Evolutionary conservation across 2,113 vertebrate species (phyloP).

Genomic region (Psettodes erumei): DNA sequence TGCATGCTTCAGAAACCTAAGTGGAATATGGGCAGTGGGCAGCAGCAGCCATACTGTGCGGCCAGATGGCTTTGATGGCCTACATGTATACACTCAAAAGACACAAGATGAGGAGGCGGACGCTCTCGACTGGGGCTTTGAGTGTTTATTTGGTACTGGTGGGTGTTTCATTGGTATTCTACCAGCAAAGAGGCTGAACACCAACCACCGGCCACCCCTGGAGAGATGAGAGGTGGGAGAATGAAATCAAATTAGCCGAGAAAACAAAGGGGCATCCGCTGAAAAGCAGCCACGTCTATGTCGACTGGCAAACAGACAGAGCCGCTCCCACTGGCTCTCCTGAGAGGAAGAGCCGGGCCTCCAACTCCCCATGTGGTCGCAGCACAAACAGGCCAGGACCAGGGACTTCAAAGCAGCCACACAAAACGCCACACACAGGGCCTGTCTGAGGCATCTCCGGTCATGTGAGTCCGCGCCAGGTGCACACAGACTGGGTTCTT

Average conservation of each 20-base stretch:
- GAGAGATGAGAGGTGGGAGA: conserved; percentile 37
- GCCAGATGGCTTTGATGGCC: conserved; percentile 39
- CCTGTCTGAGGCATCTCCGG: conserved; percentile 75
- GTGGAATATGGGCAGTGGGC: conserved; percentile 15
- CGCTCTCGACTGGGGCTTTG: conserved; percentile 21
- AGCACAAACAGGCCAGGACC: conserved; percentile 58
- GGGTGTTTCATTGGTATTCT: conserved; percentile 56
- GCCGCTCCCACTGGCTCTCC: conserved; percentile 55
- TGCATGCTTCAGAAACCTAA: neutral
- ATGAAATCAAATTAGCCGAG: conserved; percentile 53
- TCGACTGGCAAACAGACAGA: conserved; percentile 56
- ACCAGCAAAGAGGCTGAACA: conserved; percentile 28
- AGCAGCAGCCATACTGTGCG: neutral
- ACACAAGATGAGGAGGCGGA: conserved; percentile 43
- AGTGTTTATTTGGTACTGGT: conserved; percentile 27
- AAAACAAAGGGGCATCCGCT: conserved; percentile 57
- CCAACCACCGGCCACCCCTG: conserved; percentile 15
- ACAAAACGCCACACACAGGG: conserved; percentile 68
- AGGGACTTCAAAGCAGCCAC: conserved; percentile 71
- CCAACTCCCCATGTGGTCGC: conserved; percentile 55
- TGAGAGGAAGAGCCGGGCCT: conserved; percentile 61
- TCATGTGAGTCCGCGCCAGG: conserved; percentile 77
- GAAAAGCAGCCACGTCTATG: conserved; percentile 50
- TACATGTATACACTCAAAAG: conserved; percentile 33
- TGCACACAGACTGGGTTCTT: conserved; percentile 71